Conservation (phyloP, 2,113 vertebrate species). For the Oceanites oceanicus region DNA sequence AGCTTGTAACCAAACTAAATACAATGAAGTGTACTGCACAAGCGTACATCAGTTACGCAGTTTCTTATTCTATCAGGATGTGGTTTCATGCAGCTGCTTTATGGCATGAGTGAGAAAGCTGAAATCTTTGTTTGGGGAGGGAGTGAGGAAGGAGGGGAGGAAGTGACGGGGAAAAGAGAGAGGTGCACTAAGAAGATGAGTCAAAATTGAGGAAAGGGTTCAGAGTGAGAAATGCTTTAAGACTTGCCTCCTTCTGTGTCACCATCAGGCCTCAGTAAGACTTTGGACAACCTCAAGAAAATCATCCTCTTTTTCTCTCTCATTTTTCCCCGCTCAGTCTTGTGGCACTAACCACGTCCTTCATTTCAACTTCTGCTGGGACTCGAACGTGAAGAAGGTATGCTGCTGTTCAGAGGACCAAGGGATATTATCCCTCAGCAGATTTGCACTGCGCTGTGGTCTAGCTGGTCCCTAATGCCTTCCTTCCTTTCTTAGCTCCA, state of each 20-base stretch:
- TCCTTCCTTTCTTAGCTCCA: not conserved
- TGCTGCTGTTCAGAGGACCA: not conserved
- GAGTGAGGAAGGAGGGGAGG: not conserved
- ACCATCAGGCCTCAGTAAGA: not conserved
- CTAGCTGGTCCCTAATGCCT: not conserved
- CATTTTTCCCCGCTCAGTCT: not conserved
- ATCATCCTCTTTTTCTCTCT: not conserved
- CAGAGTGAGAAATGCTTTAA: not conserved
- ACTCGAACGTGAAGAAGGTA: not conserved
- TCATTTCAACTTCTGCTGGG: not conserved
- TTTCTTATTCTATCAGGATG: conserved; percentile 75
- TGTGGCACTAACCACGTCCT: not conserved
- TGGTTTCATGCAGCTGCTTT: conserved; percentile 52
- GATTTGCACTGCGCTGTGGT: not conserved
- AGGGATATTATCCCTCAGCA: not conserved
- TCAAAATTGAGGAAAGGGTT: not conserved
- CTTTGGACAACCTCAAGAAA: not conserved
- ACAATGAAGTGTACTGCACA: not conserved
- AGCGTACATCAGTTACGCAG: not conserved
- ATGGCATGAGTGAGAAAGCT: not conserved
- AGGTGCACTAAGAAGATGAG: not conserved
- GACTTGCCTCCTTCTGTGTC: not conserved
- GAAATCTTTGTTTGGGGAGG: not conserved
- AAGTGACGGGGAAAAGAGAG: not conserved
- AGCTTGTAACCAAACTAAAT: not conserved